Percentiles rank a stretch among this genome's conserved stretches.
These are phyloP conservation scores for Halcyon smyrnensis DNA, from an alignment of 2,797 vertebrate species.

Conservation along the genomic window DNA sequence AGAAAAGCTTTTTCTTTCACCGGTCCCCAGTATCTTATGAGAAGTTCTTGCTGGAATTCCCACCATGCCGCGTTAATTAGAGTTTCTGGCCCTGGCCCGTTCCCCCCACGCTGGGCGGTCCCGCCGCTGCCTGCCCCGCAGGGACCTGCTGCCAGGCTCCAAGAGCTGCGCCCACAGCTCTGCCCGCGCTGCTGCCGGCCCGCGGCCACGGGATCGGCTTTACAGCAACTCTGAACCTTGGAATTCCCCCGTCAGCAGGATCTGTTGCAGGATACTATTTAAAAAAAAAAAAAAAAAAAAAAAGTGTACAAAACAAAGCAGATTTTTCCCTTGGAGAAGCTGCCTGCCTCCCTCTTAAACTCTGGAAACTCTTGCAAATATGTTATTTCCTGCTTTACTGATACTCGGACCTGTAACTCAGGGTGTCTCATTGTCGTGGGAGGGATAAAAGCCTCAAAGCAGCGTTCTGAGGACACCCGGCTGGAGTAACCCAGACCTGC, in stretches of 20 bases:
- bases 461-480: fast-evolving
- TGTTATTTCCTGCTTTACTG: neutral
- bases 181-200: neutral
- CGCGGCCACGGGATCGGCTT: neutral
- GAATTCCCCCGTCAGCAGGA: neutral
- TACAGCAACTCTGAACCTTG: neutral
- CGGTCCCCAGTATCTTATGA: neutral
- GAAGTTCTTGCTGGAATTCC: neutral
- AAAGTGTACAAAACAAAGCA: neutral
- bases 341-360: neutral
- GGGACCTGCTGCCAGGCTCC: neutral
- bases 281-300: neutral
- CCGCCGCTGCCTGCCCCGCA: fast-evolving
- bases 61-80: neutral
- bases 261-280: fast-evolving
- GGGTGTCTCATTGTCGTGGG: too few species aligned
- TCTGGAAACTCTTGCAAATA: neutral
- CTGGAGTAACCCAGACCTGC: fast-evolving
- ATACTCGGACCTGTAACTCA: neutral
- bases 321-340: neutral
- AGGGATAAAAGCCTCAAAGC: neutral
- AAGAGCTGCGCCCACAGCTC: neutral
- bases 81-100: neutral
- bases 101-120: fast-evolving
- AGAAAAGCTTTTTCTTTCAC: neutral